Conservation (phyloP, 2,888 invertebrate genomes). For the Daptonema setosum region DNA sequence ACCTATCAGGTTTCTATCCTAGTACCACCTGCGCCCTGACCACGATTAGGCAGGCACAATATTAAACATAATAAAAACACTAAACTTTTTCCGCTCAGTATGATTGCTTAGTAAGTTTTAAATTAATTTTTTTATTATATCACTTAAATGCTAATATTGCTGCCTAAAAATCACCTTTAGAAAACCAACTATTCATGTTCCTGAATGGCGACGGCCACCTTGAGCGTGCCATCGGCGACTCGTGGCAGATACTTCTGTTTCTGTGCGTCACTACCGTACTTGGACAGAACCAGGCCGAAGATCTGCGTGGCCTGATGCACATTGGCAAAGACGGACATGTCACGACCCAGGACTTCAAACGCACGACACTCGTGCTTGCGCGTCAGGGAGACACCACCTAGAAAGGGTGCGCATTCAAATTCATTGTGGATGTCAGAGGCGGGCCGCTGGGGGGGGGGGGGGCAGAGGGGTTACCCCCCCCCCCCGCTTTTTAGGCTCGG, state of each 20-base stretch:
- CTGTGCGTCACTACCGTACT: constrained; percentile 5
- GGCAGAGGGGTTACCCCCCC: no score
- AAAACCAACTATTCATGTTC: constrained; percentile 1
- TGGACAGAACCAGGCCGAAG: not conserved
- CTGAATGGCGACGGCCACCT: constrained; percentile 6
- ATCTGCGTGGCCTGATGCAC: not conserved
- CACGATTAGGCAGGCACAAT: no score
- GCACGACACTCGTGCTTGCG: constrained; percentile 3
- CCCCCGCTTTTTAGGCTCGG: no score
- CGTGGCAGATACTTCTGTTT: constrained; percentile 5
- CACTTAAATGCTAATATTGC: no score
- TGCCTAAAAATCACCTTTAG: not conserved
- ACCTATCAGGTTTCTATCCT: no score
- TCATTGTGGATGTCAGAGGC: no score
- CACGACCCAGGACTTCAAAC: constrained; percentile 5
- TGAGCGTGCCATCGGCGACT: constrained; percentile 3
- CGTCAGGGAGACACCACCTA: constrained; percentile 6
- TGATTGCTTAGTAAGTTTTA: no score
- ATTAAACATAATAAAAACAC: no score
- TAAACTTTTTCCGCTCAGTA: no score
- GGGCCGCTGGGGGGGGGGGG: no score
- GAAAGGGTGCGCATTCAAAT: not conserved
- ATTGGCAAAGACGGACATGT: constrained; percentile 5
- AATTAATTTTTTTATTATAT: no score
- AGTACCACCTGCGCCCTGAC: no score